Percentiles rank a stretch among this genome's conserved stretches.
Evolutionary conservation across 1,140 invertebrate species (phyloP).

Genomic region (Aphidius ervi): DNA sequence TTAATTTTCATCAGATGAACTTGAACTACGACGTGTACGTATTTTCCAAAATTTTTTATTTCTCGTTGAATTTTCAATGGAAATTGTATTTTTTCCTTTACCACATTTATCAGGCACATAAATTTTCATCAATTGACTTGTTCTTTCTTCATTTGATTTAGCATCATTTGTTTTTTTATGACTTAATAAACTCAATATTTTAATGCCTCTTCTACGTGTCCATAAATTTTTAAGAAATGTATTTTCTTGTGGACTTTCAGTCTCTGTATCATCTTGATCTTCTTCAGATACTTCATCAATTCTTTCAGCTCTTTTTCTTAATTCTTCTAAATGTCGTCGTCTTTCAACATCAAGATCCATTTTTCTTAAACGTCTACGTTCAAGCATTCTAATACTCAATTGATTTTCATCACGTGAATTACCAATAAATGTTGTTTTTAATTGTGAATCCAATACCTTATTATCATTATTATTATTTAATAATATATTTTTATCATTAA

Average conservation of each 20-base stretch:
- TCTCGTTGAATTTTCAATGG: slow-evolving; percentile 47
- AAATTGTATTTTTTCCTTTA: slow-evolving; percentile 44
- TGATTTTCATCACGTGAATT: slow-evolving; percentile 10
- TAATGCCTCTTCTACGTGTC: slow-evolving; percentile 39
- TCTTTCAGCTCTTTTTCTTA: slow-evolving; percentile 33
- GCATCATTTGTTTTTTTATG: slow-evolving; percentile 31
- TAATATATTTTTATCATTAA: slow-evolving; percentile 13
- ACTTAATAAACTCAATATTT: slow-evolving; percentile 43
- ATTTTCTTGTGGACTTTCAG: slow-evolving; percentile 29
- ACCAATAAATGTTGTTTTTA: slow-evolving; percentile 1
- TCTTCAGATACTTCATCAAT: slow-evolving; percentile 31
- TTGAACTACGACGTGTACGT: slow-evolving; percentile 44
- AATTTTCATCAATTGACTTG: slow-evolving; percentile 40
- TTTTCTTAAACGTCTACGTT: slow-evolving; percentile 20
- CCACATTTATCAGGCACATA: slow-evolving; percentile 41
- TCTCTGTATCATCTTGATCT: slow-evolving; percentile 20
- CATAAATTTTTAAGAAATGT: slow-evolving; percentile 39
- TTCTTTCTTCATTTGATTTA: slow-evolving; percentile 42
- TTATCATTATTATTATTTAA: background rate
- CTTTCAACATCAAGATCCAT: slow-evolving; percentile 26
- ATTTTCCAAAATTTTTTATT: slow-evolving; percentile 50
- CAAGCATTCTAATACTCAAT: slow-evolving; percentile 2
- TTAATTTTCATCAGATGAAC: slow-evolving; percentile 28
- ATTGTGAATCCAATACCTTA: slow-evolving; percentile 10
- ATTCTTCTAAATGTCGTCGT: slow-evolving; percentile 28